phyloP scores from a whole-genome alignment of 92 coral and sea anemone genomes.

The Heteractis magnifica region DNA sequence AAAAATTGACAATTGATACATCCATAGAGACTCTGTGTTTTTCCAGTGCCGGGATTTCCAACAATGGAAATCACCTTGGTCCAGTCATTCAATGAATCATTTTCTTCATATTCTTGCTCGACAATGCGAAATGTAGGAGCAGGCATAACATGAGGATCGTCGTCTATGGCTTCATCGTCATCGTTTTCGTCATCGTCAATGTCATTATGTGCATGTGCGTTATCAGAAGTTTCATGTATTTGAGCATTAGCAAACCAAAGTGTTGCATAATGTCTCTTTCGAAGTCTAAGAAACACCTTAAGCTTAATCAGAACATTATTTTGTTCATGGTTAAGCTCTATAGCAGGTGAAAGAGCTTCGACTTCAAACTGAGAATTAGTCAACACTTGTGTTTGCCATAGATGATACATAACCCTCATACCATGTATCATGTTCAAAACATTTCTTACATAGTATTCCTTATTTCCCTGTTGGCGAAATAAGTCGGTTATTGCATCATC shows the following conservation, averaged over 20 bases:
- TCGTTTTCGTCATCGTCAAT: background rate
- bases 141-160: background rate
- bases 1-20: constrained; percentile 6
- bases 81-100: constrained; percentile 15
- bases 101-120: background rate
- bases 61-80: constrained; percentile 19
- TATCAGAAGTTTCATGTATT: no score
- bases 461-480: constrained; percentile 12
- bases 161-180: background rate
- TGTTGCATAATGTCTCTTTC: no score
- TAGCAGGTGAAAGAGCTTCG: no score
- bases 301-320: no score
- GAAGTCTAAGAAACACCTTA: no score
- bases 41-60: constrained; percentile 44
- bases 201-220: no score
- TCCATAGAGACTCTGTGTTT: constrained; percentile 12
- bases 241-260: no score
- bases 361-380: background rate
- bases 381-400: background rate
- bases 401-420: background rate
- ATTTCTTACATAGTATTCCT: background rate
- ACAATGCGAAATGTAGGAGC: background rate
- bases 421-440: background rate
- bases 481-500: background rate
- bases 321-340: no score